Evolutionary conservation across 2,797 vertebrate species (phyloP), one percentile per base, ranked within the genome.

Genomic region (Acanthurus leucopareius): DNA sequence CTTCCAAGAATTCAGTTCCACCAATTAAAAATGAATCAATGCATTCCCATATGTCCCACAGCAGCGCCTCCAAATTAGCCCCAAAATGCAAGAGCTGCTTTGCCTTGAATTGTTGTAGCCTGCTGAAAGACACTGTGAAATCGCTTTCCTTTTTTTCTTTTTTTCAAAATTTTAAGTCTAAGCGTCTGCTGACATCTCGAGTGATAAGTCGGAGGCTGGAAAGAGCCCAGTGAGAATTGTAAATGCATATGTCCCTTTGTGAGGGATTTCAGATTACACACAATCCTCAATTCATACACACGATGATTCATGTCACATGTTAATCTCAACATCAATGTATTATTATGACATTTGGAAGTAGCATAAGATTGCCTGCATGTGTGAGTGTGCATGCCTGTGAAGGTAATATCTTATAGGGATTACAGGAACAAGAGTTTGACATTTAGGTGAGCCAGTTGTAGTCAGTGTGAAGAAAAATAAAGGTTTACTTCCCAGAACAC

Each of bases 341-440:
- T 82, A 57, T 79, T 75, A 44, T 80, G 79, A 77, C 83, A 59
- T 81, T 69, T 65, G n/a, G 64, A 64, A 80, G 79, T 59, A 66
- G 45, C 42, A 1, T n/a, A 4, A 68, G 72, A 81, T 81, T 76
- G 77, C 5, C 32, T 84, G 63, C 84, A 78, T 75, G 66, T 86
- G 73, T 57, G 2, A 69, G 73, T 69, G 48, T 79, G 73, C 25
- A 54, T 49, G 70, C 13, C 28, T 58, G 65, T 1, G 47, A 66
- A 83, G 68, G 67, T 75, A 60, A 40, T 65, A 66, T 69, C 54
- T 54, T 13, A 82, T 40, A n/a, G 82, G 66, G 54, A 62, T 80
- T 49, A 42, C 38, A 73, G n/a, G 16, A 48, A 49, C 32, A 19
- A 10, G 54, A 25, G 51, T 69, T 65, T 72, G 40, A 77, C 58